Base-by-base conservation (phyloP, 2,888 invertebrate species). In the Xestia ashworthii region DNA sequence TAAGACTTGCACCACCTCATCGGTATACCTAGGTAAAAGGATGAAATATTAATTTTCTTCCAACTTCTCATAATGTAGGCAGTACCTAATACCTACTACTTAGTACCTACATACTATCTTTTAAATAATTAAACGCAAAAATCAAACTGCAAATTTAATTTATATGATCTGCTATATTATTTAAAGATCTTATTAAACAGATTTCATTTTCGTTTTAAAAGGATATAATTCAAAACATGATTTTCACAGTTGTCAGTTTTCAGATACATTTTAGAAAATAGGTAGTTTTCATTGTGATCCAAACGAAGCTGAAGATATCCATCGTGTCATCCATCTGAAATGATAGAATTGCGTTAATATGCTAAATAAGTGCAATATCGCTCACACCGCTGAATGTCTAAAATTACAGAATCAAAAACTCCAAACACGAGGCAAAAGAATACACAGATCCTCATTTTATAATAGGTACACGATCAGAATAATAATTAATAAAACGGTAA, bases 311-410 rank as follows among this genome's bases (percentile, higher is more conserved):
- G 74, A 55, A 83, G 81, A 55, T 41, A 25, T 65, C 83, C 44
- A 44, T 44, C 44, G 11, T 44, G 55, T 80, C 83, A 83, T 19
- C 83, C 83, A 83, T 19, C 82, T 82, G 82, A 75, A 82, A 72
- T 65, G 32, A 72, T 48, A 44, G 12, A 69, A 6, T 58, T 38
- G 32, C 2, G 41, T 82, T 80, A 82, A 48, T 79, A 48, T 74
- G 5, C 8, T 16, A 50, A 66, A 41, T 68, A 25, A 69, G 5
- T 48, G 46, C n/a, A 22, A 19, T 78, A 46, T 38, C 44, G 38
- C 46, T 55, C 50, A 72, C 66, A 38, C 67, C 48, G 60, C 12
- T 32, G 14, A 53, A 80, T 16, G 16, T 46, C 14, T 55, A 38
- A 65, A 19, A 53, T 46, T 19, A 14, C 58, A 70, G 5, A 32